Percentiles rank a stretch among this genome's conserved stretches.
Evolutionary conservation across 2,113 vertebrate species (phyloP).

Genomic region (Stegastes partitus): DNA sequence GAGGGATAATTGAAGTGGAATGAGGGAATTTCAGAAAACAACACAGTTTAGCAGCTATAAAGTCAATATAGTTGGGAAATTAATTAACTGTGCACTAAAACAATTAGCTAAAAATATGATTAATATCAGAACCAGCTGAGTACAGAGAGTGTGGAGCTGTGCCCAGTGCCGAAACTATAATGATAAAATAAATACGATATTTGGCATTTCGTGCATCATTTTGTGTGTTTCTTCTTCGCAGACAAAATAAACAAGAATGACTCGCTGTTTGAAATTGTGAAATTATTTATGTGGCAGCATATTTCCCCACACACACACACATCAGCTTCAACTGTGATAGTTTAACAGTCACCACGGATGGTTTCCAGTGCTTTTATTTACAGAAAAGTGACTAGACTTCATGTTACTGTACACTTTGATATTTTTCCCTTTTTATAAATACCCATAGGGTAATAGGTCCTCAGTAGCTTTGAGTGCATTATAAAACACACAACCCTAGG

Average conservation of each 20-base stretch:
- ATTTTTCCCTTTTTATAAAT: slow-evolving; percentile 96
- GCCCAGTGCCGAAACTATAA: too few relatives aligned
- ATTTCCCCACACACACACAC: slow-evolving; percentile 85
- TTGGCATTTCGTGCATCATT: background rate
- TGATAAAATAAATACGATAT: background rate
- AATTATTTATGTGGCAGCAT: slow-evolving; percentile 90
- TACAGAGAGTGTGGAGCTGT: too few relatives aligned
- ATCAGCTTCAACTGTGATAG: slow-evolving; percentile 88
- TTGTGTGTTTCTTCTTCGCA: slow-evolving; percentile 1
- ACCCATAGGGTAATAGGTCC: slow-evolving; percentile 99
- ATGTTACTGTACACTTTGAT: slow-evolving; percentile 93
- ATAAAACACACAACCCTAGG: slow-evolving; percentile 98
- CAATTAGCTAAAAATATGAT: background rate
- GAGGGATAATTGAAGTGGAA: background rate
- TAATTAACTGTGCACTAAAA: background rate
- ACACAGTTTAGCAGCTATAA: background rate
- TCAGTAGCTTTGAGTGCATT: slow-evolving; percentile 95
- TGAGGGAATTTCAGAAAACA: background rate
- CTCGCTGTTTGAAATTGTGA: slow-evolving; percentile 87
- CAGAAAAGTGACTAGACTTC: slow-evolving; percentile 93
- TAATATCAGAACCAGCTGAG: background rate
- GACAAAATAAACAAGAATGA: slow-evolving; percentile 63
- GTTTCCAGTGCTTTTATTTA: slow-evolving; percentile 98
- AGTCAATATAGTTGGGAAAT: background rate
- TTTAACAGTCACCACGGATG: slow-evolving; percentile 86